A percentile compares a stretch with the other conserved stretches of the same genome.
These are phyloP conservation scores for Stichodactyla helianthus DNA, from an alignment of 64 coral and sea anemone species.

Conservation along the genomic window DNA sequence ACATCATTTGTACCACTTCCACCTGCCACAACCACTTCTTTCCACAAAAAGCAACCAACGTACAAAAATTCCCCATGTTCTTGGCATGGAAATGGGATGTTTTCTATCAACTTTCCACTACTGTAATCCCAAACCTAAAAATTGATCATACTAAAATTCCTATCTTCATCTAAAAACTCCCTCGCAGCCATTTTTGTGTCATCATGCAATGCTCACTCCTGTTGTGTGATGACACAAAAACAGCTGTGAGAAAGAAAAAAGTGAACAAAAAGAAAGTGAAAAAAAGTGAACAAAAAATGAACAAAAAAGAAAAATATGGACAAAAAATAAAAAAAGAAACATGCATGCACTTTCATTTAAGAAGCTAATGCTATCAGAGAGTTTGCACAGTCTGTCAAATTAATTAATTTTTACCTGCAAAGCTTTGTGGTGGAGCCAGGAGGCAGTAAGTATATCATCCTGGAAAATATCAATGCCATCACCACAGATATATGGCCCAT, in stretches of 20 bases:
- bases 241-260: too few species aligned
- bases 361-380: too few species aligned
- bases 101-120: slow-evolving; percentile 76
- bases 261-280: too few species aligned
- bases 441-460: slow-evolving; percentile 83
- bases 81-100: slow-evolving; percentile 73
- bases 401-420: slow-evolving; percentile 54
- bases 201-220: too few species aligned
- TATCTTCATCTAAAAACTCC: neutral
- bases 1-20: slow-evolving; percentile 95
- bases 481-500: slow-evolving; percentile 96
- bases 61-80: slow-evolving; percentile 86
- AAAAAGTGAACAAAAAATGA: too few species aligned
- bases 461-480: slow-evolving; percentile 92
- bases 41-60: slow-evolving; percentile 60
- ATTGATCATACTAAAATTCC: neutral
- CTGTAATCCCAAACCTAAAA: slow-evolving; percentile 89
- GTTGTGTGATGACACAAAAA: too few species aligned
- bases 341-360: too few species aligned
- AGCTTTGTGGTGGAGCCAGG: slow-evolving; percentile 87
- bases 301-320: too few species aligned
- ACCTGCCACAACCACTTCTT: slow-evolving; percentile 65
- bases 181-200: too few species aligned
- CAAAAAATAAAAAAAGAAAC: too few species aligned
- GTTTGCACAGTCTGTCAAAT: neutral